These are phyloP conservation scores for Lagria hirta DNA, from an alignment of 2,888 invertebrate genomes.

Conservation along the genomic window DNA sequence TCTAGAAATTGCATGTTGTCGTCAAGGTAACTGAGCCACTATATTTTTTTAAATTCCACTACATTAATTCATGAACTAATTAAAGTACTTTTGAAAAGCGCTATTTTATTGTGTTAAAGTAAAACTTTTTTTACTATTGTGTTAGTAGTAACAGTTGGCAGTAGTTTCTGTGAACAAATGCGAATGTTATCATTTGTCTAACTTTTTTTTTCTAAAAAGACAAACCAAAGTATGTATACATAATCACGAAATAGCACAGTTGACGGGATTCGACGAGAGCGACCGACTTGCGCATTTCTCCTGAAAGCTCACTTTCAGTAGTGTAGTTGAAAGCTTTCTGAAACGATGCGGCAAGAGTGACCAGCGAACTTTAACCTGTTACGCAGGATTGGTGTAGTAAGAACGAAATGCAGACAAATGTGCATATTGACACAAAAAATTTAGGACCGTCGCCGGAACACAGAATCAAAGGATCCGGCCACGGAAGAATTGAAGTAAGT, in stretches of 20 bases:
- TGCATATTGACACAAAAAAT: constrained; percentile 72
- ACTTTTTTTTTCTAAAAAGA: too few relatives aligned
- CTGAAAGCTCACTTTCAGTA: constrained; percentile 33
- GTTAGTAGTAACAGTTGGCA: too few relatives aligned
- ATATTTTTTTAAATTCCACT: too few relatives aligned
- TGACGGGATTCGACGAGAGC: constrained; percentile 35
- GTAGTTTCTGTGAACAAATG: too few relatives aligned
- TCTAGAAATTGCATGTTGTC: too few relatives aligned
- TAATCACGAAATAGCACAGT: constrained; percentile 36
- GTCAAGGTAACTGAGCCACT: too few relatives aligned
- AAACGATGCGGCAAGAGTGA: constrained; percentile 32
- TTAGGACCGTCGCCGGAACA: constrained; percentile 66
- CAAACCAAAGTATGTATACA: too few relatives aligned
- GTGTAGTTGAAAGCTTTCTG: constrained; percentile 41
- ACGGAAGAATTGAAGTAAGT: constrained; percentile 59
- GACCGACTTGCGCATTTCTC: constrained; percentile 36
- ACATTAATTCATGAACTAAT: too few relatives aligned
- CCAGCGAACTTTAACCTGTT: constrained; percentile 38
- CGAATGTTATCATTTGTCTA: too few relatives aligned
- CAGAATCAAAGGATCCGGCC: constrained; percentile 57
- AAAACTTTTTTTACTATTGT: too few relatives aligned
- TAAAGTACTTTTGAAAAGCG: too few relatives aligned
- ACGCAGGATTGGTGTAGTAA: constrained; percentile 26
- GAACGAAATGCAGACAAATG: constrained; percentile 72
- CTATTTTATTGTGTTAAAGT: too few relatives aligned